phyloP scores from a whole-genome alignment of 2,888 invertebrate species.

The Melanostoma scalare region DNA sequence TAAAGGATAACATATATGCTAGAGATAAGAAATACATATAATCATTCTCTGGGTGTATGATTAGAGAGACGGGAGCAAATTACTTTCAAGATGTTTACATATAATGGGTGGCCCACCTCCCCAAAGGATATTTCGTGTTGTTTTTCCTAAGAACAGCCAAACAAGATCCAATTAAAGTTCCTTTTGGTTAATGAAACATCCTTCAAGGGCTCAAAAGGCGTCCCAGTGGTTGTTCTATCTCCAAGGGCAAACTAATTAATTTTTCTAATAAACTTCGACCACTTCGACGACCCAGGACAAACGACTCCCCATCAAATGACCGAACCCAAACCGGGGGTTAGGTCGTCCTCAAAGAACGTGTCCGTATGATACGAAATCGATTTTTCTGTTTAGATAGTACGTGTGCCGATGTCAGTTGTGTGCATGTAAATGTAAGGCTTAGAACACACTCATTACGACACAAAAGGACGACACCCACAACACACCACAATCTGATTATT shows the following conservation, averaged over 20 bases:
- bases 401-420: constrained; percentile 18
- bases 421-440: constrained; percentile 3
- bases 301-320: constrained; percentile 10
- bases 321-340: constrained; percentile 11
- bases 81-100: constrained; percentile 67
- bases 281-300: constrained; percentile 41
- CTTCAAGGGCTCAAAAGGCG: not conserved
- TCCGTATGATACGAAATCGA: constrained; percentile 37
- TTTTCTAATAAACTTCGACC: constrained; percentile 59
- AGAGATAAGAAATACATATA: constrained; percentile 35
- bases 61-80: constrained; percentile 60
- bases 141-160: constrained; percentile 34
- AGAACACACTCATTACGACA: constrained; percentile 39
- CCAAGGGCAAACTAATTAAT: constrained; percentile 68
- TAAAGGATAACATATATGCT: constrained; percentile 54
- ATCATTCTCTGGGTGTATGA: constrained; percentile 48
- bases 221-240: constrained; percentile 25
- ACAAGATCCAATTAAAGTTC: constrained; percentile 53
- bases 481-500: constrained; percentile 70
- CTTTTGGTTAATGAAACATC: constrained; percentile 68
- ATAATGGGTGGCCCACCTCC: not conserved
- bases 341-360: constrained; percentile 43
- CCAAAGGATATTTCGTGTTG: not conserved
- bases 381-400: constrained; percentile 29
- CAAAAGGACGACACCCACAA: constrained; percentile 37